Conservation (phyloP, 1,140 invertebrate genomes). For the Cydia pomonella region DNA sequence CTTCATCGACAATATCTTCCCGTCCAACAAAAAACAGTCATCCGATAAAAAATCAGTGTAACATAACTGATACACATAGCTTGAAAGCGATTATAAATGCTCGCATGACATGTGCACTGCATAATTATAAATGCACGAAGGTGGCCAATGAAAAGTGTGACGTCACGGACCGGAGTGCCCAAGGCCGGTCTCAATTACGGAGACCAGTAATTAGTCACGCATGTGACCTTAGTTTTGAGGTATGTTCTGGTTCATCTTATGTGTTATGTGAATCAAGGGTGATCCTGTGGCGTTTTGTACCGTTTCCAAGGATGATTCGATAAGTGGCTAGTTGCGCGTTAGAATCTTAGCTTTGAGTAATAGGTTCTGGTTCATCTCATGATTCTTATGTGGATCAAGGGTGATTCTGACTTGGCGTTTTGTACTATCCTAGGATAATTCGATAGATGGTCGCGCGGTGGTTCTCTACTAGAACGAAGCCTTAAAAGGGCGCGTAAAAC, state of each 20-base stretch:
- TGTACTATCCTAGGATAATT: no score
- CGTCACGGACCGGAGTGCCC: slow-evolving; percentile 1
- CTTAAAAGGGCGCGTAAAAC: no score
- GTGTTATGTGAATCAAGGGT: slow-evolving; percentile 9
- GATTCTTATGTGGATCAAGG: neutral
- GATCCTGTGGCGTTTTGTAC: neutral
- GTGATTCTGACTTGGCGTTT: neutral
- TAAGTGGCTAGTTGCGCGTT: no score
- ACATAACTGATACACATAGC: slow-evolving; percentile 10
- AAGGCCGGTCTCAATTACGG: slow-evolving; percentile 28
- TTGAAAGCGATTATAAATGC: neutral
- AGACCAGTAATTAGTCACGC: slow-evolving; percentile 19
- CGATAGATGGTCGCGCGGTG: no score
- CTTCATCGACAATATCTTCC: no score
- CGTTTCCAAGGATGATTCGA: neutral
- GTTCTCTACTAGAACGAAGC: no score
- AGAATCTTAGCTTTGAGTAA: no score
- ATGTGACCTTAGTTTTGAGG: slow-evolving; percentile 16
- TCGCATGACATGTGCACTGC: slow-evolving; percentile 11
- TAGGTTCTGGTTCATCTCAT: neutral
- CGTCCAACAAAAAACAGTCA: no score
- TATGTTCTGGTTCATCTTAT: neutral
- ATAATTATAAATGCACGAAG: slow-evolving; percentile 22
- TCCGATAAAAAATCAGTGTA: neutral
- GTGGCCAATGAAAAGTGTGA: slow-evolving; percentile 26